These are phyloP conservation scores for Lepus timidus DNA, from an alignment of 2,113 vertebrate species.

Conservation along the genomic window DNA sequence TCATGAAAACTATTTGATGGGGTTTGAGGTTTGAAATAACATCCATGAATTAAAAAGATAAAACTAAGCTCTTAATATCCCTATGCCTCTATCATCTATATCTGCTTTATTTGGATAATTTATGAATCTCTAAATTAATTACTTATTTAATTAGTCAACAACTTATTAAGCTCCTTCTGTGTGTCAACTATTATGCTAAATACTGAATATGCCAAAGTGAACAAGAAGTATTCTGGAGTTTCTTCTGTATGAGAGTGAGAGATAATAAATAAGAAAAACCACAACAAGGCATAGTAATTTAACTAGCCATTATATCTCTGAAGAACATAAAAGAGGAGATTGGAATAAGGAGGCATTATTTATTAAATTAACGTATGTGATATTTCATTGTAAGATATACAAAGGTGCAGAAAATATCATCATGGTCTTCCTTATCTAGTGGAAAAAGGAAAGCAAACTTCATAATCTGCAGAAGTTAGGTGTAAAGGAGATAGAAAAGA, in stretches of 20 bases:
- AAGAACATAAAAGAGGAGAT: background rate
- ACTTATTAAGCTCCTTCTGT: background rate
- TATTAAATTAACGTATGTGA: conserved; percentile 30
- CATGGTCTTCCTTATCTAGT: background rate
- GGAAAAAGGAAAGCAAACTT: background rate
- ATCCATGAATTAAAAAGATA: background rate
- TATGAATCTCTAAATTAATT: background rate
- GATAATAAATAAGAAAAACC: background rate
- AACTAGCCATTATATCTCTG: background rate
- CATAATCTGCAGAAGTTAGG: background rate
- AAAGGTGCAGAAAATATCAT: background rate
- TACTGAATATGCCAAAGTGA: background rate
- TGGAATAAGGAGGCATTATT: background rate
- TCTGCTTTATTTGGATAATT: background rate
- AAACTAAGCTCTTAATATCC: background rate
- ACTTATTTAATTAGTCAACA: background rate
- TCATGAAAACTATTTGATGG: background rate
- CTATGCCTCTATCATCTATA: background rate
- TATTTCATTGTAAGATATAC: background rate
- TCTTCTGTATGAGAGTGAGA: background rate
- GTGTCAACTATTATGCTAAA: background rate
- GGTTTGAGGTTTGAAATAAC: background rate
- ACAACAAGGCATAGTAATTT: conserved; percentile 9
- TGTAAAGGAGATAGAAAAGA: background rate
- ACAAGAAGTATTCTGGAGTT: background rate